phyloP scores from a whole-genome alignment of 1,140 invertebrate genomes.

The Procambarus clarkii region DNA sequence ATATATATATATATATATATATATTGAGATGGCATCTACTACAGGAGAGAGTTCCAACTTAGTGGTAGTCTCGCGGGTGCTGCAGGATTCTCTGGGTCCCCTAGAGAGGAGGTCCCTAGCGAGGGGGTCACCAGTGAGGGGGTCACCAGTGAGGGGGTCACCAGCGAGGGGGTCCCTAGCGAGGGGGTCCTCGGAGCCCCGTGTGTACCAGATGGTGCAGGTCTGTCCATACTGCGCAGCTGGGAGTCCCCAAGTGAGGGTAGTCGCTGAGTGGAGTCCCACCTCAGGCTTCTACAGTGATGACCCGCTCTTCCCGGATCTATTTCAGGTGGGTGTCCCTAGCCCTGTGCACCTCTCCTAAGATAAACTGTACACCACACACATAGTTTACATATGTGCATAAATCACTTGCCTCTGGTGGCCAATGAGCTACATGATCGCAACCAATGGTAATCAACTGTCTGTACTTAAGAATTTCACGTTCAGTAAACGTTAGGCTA shows the following conservation, averaged over 20 bases:
- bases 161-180: not conserved
- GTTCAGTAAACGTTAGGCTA: no score
- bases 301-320: constrained; percentile 19
- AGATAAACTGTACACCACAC: no score
- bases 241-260: not conserved
- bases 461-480: no score
- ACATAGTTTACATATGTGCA: no score
- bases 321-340: constrained; percentile 24
- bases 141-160: no score
- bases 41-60: constrained; percentile 26
- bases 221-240: constrained; percentile 21
- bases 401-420: no score
- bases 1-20: no score
- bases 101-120: not conserved
- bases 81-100: not conserved
- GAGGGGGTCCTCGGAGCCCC: not conserved
- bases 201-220: constrained; percentile 11
- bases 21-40: no score
- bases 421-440: no score
- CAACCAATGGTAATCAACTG: no score
- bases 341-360: not conserved
- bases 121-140: no score
- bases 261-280: not conserved
- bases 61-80: constrained; percentile 4
- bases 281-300: not conserved